These are phyloP conservation scores for Balaeniceps rex DNA, from an alignment of 2,113 vertebrate genomes.

Conservation along the genomic window DNA sequence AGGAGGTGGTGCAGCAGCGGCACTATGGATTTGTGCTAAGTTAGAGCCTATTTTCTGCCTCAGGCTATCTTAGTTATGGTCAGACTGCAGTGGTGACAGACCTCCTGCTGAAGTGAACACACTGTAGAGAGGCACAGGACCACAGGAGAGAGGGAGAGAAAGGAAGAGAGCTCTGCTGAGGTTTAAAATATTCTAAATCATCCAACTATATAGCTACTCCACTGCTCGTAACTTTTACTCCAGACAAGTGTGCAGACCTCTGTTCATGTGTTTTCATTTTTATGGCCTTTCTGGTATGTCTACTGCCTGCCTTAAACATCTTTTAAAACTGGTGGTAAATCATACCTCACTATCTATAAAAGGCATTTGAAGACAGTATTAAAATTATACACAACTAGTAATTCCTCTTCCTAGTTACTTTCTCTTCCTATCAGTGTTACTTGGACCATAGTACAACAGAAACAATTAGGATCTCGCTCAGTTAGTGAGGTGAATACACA, in stretches of 20 bases:
- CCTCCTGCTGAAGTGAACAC: neutral
- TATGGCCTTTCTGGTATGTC: conserved; percentile 8
- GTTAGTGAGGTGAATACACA: neutral
- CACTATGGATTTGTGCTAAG: neutral
- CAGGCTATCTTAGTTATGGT: neutral
- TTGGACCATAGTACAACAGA: neutral
- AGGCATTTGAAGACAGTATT: neutral
- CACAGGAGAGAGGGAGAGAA: neutral
- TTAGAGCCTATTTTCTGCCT: conserved; percentile 8
- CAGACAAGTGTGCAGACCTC: conserved; percentile 21
- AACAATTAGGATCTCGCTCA: neutral
- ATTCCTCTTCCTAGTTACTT: neutral
- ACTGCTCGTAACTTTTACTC: conserved; percentile 19
- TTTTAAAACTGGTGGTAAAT: conserved; percentile 19
- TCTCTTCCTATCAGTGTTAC: neutral
- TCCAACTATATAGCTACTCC: neutral
- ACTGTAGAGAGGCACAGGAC: neutral
- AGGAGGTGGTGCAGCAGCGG: neutral
- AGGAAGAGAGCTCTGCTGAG: neutral
- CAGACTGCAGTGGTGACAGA: neutral
- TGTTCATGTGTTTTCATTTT: neutral
- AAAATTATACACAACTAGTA: neutral
- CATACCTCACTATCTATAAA: neutral
- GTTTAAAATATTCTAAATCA: conserved; percentile 45
- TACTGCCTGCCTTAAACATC: conserved; percentile 20